Conservation (phyloP, 2,113 vertebrate species). For the Ammodytes marinus region DNA sequence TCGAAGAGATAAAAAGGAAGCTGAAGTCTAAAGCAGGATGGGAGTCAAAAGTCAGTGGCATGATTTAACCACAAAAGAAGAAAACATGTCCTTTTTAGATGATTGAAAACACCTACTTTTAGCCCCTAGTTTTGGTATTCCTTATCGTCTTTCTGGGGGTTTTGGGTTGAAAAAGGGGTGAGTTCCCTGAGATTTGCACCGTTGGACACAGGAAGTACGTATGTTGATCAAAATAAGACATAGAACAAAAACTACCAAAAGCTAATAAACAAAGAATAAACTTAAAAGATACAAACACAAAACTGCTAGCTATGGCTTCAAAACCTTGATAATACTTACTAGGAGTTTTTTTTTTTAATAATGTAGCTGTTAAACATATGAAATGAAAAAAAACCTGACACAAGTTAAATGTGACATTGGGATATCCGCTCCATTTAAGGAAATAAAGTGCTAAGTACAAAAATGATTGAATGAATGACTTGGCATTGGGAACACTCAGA, state of each 20-base stretch:
- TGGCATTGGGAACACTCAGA: slow-evolving; percentile 64
- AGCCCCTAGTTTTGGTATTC: slow-evolving; percentile 33
- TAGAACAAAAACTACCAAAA: slow-evolving; percentile 8
- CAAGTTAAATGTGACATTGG: slow-evolving; percentile 77
- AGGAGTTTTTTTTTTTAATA: slow-evolving; percentile 57
- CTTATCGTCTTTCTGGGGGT: slow-evolving; percentile 40
- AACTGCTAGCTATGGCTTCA: slow-evolving; percentile 45
- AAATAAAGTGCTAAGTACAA: slow-evolving; percentile 87
- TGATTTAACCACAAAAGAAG: slow-evolving; percentile 15
- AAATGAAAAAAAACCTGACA: slow-evolving; percentile 40
- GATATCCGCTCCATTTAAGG: slow-evolving; percentile 74
- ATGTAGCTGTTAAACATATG: slow-evolving; percentile 57
- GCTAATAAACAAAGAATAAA: background rate
- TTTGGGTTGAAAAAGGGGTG: slow-evolving; percentile 25
- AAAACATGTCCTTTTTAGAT: background rate
- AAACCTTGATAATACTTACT: slow-evolving; percentile 69
- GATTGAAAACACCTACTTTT: slow-evolving; percentile 17
- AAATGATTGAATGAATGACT: slow-evolving; percentile 66
- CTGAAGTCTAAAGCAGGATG: background rate
- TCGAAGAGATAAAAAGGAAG: background rate
- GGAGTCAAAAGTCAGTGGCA: slow-evolving; percentile 6
- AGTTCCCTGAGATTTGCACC: slow-evolving; percentile 85
- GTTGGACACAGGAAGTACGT: slow-evolving; percentile 73
- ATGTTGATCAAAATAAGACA: slow-evolving; percentile 43
- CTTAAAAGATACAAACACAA: slow-evolving; percentile 34